These are phyloP conservation scores for Spongia lamella DNA, from an alignment of 37 sponge, comb jelly and placozoan genomes.

Conservation along the genomic window DNA sequence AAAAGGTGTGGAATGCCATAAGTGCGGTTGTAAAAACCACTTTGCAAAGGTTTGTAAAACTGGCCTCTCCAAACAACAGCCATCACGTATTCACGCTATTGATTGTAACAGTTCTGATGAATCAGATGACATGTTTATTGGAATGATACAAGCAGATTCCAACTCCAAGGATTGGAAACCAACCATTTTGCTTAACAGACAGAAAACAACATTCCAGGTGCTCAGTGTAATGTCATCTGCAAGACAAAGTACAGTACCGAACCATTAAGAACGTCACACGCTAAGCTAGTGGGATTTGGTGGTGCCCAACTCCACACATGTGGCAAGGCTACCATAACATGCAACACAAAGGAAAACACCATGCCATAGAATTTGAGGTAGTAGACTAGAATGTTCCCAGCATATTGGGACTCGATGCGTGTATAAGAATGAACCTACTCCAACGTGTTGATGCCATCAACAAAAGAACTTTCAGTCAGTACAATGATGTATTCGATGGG, in stretches of 20 bases:
- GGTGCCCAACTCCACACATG: conserved; percentile 9
- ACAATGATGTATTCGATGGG: conserved; percentile 20
- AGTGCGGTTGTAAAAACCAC: conserved; percentile 28
- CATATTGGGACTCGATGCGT: conserved; percentile 6
- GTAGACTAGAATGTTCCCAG: conserved; percentile 7
- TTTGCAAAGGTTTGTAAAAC: conserved; percentile 22
- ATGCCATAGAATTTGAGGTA: conserved; percentile 9
- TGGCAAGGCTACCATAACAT: conserved; percentile 2
- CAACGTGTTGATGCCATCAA: conserved; percentile 5
- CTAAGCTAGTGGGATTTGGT: conserved; percentile 25
- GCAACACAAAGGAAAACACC: conserved; percentile 21
- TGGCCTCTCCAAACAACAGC: too few relatives aligned
- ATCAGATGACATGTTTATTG: too few relatives aligned
- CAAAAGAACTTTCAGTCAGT: background rate
- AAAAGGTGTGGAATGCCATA: conserved; percentile 26
- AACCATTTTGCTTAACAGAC: too few relatives aligned
- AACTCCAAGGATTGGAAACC: too few relatives aligned
- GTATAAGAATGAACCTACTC: conserved; percentile 14
- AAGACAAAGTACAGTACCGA: conserved; percentile 3
- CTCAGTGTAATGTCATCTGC: conserved; percentile 42
- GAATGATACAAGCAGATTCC: too few relatives aligned
- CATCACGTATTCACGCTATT: too few relatives aligned
- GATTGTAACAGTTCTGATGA: too few relatives aligned
- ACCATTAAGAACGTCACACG: background rate
- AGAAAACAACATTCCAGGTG: conserved; percentile 40